phyloP scores from a whole-genome alignment of 2,888 invertebrate species.

The Bursaphelenchus okinawaensis region DNA sequence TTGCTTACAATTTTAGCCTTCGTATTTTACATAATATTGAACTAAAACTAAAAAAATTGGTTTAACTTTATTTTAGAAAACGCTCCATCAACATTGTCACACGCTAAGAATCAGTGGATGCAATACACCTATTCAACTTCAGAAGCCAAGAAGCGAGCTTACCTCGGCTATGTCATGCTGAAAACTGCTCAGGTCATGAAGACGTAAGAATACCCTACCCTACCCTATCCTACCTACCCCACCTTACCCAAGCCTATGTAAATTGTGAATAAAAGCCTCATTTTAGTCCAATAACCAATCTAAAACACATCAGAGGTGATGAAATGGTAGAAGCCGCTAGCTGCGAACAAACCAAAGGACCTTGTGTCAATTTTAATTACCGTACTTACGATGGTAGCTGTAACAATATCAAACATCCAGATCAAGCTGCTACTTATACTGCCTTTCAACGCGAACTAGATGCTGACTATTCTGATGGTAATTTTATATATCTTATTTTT shows the following conservation, averaged over 20 bases:
- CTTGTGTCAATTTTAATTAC: constrained; percentile 17
- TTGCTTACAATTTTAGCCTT: too few relatives aligned
- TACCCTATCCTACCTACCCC: neutral
- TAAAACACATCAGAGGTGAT: neutral
- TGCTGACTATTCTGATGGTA: constrained; percentile 55
- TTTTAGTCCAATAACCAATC: neutral
- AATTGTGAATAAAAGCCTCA: neutral
- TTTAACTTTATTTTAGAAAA: too few relatives aligned
- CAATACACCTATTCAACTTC: constrained; percentile 5
- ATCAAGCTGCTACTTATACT: constrained; percentile 52
- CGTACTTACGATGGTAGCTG: constrained; percentile 38
- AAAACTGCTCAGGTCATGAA: neutral
- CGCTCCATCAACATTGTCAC: constrained; percentile 1
- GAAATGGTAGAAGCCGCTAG: neutral
- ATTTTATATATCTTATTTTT: neutral
- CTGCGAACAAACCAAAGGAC: neutral
- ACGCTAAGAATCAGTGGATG: constrained; percentile 7
- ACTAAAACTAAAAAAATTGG: too few relatives aligned
- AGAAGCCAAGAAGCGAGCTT: constrained; percentile 2
- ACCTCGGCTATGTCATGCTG: constrained; percentile 1
- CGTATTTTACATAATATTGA: too few relatives aligned
- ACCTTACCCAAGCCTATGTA: neutral
- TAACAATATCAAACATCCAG: constrained; percentile 55
- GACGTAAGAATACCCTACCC: neutral
- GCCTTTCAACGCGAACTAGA: constrained; percentile 50